These are phyloP conservation scores for Serinus canaria DNA, from an alignment of 2,113 vertebrate species.

Conservation along the genomic window DNA sequence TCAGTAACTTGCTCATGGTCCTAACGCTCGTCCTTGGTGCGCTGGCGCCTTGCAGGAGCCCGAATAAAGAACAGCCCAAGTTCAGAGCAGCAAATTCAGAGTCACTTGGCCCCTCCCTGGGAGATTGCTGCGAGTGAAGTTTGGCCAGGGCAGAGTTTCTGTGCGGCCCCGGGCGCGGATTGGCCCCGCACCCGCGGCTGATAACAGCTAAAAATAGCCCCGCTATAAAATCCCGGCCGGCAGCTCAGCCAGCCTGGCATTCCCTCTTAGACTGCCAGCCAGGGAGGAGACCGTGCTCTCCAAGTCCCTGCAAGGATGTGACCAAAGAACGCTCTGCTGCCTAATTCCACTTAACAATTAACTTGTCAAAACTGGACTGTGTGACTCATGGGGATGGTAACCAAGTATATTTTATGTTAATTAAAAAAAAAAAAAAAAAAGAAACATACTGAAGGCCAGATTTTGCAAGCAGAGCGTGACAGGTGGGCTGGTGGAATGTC, in stretches of 20 bases:
- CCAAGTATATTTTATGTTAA: background rate
- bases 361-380: background rate
- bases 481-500: background rate
- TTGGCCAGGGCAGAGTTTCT: constrained; percentile 17
- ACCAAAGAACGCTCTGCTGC: background rate
- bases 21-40: background rate
- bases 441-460: background rate
- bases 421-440: background rate
- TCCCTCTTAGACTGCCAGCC: background rate
- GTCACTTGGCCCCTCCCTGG: background rate
- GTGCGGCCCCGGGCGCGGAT: background rate
- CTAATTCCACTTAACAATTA: constrained; percentile 24
- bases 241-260: background rate
- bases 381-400: background rate
- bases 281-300: background rate
- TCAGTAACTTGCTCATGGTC: background rate
- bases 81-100: background rate
- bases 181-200: background rate
- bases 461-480: background rate
- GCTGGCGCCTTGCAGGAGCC: background rate
- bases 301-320: background rate
- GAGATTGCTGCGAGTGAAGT: background rate
- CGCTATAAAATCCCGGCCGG: background rate
- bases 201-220: constrained; percentile 57
- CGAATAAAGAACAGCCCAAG: fast-evolving